Evolutionary conservation across 1,140 invertebrate species (phyloP).

Genomic region (Physella acuta): DNA sequence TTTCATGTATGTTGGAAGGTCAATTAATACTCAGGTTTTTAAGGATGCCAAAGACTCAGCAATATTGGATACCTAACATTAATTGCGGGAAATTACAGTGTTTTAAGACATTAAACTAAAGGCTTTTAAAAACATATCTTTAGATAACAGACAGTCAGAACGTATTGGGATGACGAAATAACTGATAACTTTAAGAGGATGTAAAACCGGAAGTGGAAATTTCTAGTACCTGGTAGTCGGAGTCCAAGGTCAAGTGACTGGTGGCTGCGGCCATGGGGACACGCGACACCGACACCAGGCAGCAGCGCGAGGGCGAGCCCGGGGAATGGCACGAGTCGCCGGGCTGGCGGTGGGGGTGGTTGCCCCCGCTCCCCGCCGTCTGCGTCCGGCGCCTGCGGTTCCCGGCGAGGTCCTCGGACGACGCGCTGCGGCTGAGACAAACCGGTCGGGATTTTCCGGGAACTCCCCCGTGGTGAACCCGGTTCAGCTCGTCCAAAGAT

Average conservation of each 20-base stretch:
- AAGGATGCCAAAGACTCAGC: no score
- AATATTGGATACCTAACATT: no score
- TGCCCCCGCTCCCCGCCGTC: not conserved
- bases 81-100: no score
- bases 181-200: no score
- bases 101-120: no score
- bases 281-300: conserved; percentile 22
- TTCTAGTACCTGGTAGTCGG: conserved; percentile 28
- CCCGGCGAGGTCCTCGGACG: conserved; percentile 13
- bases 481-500: conserved; percentile 17
- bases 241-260: conserved; percentile 26
- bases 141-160: no score
- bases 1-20: no score
- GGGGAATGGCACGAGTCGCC: not conserved
- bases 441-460: not conserved
- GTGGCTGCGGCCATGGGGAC: conserved; percentile 27
- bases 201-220: no score
- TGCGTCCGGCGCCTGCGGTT: not conserved
- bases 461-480: not conserved
- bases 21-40: no score
- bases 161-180: no score
- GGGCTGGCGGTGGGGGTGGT: not conserved
- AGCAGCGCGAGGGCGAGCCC: conserved; percentile 20
- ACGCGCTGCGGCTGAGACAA: not conserved
- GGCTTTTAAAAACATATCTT: no score